Evolutionary conservation across 2,797 vertebrate species (phyloP), one percentile per base, ranked within the genome.

Genomic region (Silurus aristotelis): DNA sequence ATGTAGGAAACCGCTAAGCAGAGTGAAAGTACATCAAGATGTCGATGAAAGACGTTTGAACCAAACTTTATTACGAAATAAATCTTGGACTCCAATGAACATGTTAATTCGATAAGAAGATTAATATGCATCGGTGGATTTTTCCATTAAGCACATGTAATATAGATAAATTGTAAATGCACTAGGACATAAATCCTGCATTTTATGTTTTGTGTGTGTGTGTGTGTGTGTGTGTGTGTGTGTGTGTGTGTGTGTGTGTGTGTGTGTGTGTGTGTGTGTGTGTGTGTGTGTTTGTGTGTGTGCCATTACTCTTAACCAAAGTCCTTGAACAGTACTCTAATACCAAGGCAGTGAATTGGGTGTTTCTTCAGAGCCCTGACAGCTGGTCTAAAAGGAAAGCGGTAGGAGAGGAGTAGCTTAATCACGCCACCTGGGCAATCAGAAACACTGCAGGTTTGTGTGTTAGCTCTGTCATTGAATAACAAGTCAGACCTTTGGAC

Each of bases 381-480:
- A 89, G 91, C 89, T 90, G 89, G 48, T 79, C 68, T 75, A 31
- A 72, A 83, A 58, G 77, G 84, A 78, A 72, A 78, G 85, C 56
- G 72, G 67, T n/a, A 68, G 84, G 60, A 87, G 85, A 85, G 58
- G 82, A 86, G 82, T 76, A 87, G 64, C 60, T 56, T 84, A 84
- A 86, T 83, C 84, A 78, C 71, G 25, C 68, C 63, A 79, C 68
- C 38, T 80, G 71, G 67, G 67, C 81, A 81, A 85, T 85, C 91
- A 82, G 13, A 77, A 89, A 91, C 90, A 90, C 87, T 89, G 84
- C 80, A 86, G 80, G 86, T 86, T 89, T 89, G 85, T 90, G 77
- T 80, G 75, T 61, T 67, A 19, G n/a, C 64, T 55, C 66, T 22
- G n/a, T 61, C 81, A 56, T 76, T 80, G 10, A 86, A 80, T 81